phyloP scores from a whole-genome alignment of 2,888 invertebrate species.

The Dynastes tityus region DNA sequence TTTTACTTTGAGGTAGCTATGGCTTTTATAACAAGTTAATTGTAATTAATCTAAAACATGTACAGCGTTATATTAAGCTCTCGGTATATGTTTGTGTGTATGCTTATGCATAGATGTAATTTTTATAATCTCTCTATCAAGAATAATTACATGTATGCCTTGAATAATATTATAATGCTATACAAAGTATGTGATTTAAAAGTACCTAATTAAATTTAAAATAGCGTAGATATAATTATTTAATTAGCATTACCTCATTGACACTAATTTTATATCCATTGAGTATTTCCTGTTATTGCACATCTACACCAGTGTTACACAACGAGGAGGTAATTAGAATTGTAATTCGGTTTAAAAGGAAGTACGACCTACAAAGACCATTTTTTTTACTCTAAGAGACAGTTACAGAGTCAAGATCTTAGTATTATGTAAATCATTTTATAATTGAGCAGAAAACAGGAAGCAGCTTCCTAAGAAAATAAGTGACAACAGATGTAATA shows the following conservation, averaged over 20 bases:
- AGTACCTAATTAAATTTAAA: too few relatives aligned
- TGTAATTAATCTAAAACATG: too few relatives aligned
- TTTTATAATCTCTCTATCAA: too few relatives aligned
- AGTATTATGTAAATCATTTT: slow-evolving; percentile 1
- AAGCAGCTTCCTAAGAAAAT: not conserved
- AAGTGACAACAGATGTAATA: too few relatives aligned
- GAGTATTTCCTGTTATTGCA: slow-evolving; percentile 6
- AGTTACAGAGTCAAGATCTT: not conserved
- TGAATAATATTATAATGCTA: too few relatives aligned
- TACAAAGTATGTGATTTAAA: too few relatives aligned
- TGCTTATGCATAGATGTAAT: too few relatives aligned
- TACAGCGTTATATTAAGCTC: too few relatives aligned
- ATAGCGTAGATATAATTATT: not conserved
- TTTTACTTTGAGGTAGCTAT: too few relatives aligned
- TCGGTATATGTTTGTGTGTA: too few relatives aligned
- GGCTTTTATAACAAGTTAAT: too few relatives aligned
- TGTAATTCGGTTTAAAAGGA: not conserved
- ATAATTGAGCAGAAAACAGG: slow-evolving; percentile 2
- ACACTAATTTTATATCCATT: not conserved
- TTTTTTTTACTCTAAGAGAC: not conserved
- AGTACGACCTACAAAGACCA: not conserved
- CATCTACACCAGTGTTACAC: not conserved
- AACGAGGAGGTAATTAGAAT: slow-evolving; percentile 1
- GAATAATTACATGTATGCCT: too few relatives aligned
- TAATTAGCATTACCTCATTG: not conserved